These are phyloP conservation scores for Tenebrosternarchus preto DNA, from an alignment of 2,113 vertebrate genomes.

Conservation along the genomic window DNA sequence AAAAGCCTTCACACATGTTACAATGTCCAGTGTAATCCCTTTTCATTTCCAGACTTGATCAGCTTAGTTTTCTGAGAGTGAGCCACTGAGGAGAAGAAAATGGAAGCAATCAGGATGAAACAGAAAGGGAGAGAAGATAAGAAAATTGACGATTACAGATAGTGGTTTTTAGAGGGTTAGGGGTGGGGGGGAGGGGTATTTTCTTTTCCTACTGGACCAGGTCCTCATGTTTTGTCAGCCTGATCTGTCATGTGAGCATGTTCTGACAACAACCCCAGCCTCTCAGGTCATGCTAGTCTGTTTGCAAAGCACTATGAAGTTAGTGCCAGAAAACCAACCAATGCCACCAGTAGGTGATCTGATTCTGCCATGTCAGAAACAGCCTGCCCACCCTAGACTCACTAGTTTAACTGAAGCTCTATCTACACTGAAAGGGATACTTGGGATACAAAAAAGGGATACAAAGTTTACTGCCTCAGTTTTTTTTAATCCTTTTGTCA, in stretches of 20 bases:
- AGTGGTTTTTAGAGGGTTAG: background rate
- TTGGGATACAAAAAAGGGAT: too few relatives aligned
- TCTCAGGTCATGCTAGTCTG: background rate
- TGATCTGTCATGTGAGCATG: slow-evolving; percentile 20
- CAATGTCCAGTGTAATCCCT: background rate
- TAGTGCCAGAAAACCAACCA: too few relatives aligned
- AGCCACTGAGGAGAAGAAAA: background rate
- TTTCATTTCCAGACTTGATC: slow-evolving; percentile 13
- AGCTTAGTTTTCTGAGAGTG: background rate
- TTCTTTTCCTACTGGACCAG: background rate
- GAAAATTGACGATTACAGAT: background rate
- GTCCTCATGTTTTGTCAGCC: slow-evolving; percentile 29
- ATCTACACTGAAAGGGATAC: too few relatives aligned
- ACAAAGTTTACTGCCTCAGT: too few relatives aligned
- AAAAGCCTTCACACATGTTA: background rate
- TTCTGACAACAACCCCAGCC: slow-evolving; percentile 28
- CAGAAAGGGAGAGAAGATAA: background rate
- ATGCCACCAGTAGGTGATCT: too few relatives aligned
- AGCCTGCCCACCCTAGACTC: too few relatives aligned
- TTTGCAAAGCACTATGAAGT: background rate
- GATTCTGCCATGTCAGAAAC: too few relatives aligned
- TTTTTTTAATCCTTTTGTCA: too few relatives aligned
- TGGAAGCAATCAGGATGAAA: background rate
- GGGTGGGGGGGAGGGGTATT: slow-evolving; percentile 31
- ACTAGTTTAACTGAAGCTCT: too few relatives aligned